phyloP scores from a whole-genome alignment of 2,888 invertebrate species.

The Cinara cedri region DNA sequence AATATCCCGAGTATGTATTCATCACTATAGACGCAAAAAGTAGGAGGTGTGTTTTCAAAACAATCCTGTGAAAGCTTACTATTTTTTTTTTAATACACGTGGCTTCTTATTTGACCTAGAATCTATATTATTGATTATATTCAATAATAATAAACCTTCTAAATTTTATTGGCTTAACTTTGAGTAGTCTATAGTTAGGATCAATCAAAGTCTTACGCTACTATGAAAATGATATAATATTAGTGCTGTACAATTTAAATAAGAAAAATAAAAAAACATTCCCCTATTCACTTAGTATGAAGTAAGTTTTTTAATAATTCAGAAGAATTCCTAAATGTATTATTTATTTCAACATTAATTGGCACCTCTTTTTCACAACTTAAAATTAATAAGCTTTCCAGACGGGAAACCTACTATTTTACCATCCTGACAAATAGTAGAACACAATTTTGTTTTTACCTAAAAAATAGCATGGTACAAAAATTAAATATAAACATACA shows the following conservation, averaged over 20 bases:
- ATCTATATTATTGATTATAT: neutral
- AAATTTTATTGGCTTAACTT: neutral
- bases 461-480: neutral
- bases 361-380: neutral
- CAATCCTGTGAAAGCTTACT: neutral
- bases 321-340: neutral
- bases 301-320: neutral
- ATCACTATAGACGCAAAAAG: neutral
- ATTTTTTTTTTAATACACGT: neutral
- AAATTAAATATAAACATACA: neutral
- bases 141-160: neutral
- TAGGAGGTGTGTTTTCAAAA: neutral
- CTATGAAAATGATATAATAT: too few relatives aligned
- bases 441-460: slow-evolving; percentile 7
- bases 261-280: neutral
- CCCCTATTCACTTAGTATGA: neutral
- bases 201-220: neutral
- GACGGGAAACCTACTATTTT: too few relatives aligned
- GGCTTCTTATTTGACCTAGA: neutral
- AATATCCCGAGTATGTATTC: neutral
- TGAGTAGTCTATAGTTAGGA: neutral
- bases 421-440: neutral
- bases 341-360: neutral
- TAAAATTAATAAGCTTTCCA: neutral
- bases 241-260: neutral